Conservation (phyloP, 2,888 invertebrate genomes). For the Matsumyia berberina region DNA sequence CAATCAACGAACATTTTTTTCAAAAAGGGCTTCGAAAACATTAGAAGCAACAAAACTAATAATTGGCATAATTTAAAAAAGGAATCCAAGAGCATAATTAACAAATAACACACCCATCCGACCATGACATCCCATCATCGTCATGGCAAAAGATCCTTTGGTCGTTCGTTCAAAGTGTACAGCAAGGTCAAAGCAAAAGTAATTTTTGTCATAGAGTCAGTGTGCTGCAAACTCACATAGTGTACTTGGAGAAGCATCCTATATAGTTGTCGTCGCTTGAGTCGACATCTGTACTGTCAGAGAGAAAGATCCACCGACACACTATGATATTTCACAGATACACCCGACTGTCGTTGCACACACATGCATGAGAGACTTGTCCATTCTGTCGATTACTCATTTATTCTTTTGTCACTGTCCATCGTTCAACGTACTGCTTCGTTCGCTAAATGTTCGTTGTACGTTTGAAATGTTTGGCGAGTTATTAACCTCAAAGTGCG, state of each 20-base stretch:
- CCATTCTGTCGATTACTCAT: conserved; percentile 42
- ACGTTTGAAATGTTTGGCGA: conserved; percentile 64
- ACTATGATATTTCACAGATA: conserved; percentile 19
- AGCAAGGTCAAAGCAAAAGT: conserved; percentile 55
- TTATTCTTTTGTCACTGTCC: conserved; percentile 58
- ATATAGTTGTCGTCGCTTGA: background rate
- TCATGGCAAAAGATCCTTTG: background rate
- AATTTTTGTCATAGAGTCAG: conserved; percentile 37
- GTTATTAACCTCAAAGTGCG: conserved; percentile 76
- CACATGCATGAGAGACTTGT: conserved; percentile 5
- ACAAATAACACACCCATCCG: conserved; percentile 62
- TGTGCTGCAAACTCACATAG: conserved; percentile 39
- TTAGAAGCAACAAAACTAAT: conserved; percentile 51
- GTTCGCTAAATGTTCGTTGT: conserved; percentile 25
- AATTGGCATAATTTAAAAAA: conserved; percentile 54
- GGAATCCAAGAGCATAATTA: conserved; percentile 55
- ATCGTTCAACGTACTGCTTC: conserved; percentile 13
- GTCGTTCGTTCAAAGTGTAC: conserved; percentile 33
- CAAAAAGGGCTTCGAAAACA: conserved; percentile 40
- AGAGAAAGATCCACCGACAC: conserved; percentile 3
- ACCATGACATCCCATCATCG: conserved; percentile 26
- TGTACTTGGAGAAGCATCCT: background rate
- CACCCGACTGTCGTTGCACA: background rate
- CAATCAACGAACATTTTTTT: background rate
- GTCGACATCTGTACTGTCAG: background rate